These are phyloP conservation scores for Rhopalosiphum nymphaeae DNA, from an alignment of 2,888 invertebrate genomes.

Conservation along the genomic window DNA sequence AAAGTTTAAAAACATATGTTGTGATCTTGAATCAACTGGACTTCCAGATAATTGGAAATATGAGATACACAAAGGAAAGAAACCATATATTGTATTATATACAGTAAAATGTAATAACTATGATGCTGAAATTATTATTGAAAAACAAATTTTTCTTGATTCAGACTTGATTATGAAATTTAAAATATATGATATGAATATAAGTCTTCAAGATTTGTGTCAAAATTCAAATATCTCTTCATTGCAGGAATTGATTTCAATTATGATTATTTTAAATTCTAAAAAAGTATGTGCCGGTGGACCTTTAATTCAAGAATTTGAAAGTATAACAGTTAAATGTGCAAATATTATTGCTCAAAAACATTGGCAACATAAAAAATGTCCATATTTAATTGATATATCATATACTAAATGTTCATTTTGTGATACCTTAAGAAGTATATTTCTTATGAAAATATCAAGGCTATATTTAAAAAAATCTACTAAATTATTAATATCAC, in stretches of 20 bases:
- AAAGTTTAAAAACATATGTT: background rate
- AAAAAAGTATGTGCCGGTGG: too few species aligned
- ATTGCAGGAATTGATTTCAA: too few species aligned
- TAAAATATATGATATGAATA: background rate
- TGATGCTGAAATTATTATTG: background rate
- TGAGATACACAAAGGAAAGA: constrained; percentile 18
- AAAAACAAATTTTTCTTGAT: constrained; percentile 28
- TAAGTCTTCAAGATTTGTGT: too few species aligned
- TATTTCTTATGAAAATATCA: background rate
- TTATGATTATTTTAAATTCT: too few species aligned
- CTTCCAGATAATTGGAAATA: constrained; percentile 22
- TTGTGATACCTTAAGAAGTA: background rate
- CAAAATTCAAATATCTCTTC: too few species aligned
- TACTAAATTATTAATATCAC: background rate
- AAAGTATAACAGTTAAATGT: background rate
- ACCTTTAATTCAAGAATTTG: too few species aligned
- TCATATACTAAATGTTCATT: background rate
- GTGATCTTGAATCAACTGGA: background rate
- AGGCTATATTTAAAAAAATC: background rate
- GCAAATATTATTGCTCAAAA: background rate
- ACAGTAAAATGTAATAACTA: background rate
- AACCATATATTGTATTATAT: constrained; percentile 19
- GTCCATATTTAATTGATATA: background rate
- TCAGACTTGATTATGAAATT: background rate
- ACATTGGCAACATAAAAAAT: background rate